Conservation (phyloP, 2,113 vertebrate genomes). For the Leuciscus idus region DNA sequence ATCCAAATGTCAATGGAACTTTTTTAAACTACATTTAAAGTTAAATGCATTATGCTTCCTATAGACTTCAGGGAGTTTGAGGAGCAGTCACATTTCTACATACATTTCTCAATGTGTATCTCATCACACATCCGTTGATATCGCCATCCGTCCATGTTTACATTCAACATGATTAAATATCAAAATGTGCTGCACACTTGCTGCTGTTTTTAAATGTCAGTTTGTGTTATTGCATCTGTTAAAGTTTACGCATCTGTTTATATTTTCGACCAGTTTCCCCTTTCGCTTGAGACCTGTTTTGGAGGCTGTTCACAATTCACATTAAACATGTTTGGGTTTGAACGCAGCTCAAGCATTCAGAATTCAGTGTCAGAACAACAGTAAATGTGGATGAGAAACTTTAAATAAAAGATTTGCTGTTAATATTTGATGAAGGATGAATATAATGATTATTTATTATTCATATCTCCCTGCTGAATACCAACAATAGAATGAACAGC, state of each 20-base stretch:
- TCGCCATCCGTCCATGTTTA: not conserved
- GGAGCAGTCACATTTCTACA: too few relatives aligned
- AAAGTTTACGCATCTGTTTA: not conserved
- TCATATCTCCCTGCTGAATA: not conserved
- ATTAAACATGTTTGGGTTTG: not conserved
- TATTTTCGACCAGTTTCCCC: not conserved
- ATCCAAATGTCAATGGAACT: too few relatives aligned
- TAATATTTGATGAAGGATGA: too few relatives aligned
- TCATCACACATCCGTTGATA: not conserved
- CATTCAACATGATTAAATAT: not conserved
- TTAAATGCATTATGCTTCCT: too few relatives aligned
- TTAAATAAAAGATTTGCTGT: too few relatives aligned
- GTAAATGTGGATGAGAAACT: too few relatives aligned
- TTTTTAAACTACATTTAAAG: too few relatives aligned
- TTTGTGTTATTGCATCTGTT: too few relatives aligned
- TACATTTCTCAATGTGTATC: too few relatives aligned
- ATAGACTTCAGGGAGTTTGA: too few relatives aligned
- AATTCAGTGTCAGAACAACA: too few relatives aligned
- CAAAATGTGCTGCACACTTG: not conserved
- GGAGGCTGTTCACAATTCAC: not conserved
- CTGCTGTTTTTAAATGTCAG: not conserved
- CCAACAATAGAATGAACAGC: not conserved
- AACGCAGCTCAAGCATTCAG: too few relatives aligned
- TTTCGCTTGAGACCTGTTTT: not conserved
- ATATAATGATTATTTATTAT: not conserved